Conservation (phyloP, 30 jellyfish, hydroid and myxozoan species). For the Hydractinia echinata region DNA sequence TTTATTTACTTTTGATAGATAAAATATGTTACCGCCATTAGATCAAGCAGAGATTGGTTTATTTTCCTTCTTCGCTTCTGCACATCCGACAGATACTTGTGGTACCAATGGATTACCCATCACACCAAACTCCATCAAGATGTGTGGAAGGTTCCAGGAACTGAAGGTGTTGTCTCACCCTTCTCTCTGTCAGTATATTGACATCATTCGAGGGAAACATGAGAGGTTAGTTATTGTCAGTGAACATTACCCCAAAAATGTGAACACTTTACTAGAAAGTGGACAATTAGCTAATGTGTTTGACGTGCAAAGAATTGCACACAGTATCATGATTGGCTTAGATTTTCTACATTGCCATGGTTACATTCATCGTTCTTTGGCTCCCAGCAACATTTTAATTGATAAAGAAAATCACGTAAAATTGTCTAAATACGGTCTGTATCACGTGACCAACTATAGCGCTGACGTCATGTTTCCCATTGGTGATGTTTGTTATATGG, state of each 20-base stretch:
- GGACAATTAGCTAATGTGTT: constrained; percentile 3
- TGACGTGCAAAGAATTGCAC: constrained; percentile 52
- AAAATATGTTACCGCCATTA: constrained; percentile 28
- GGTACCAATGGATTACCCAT: constrained; percentile 94
- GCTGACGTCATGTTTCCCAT: constrained; percentile 84
- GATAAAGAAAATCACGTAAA: constrained; percentile 45
- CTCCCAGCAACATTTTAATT: constrained; percentile 66
- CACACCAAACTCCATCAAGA: constrained; percentile 91
- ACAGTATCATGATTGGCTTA: constrained; percentile 42
- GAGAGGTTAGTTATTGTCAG: constrained; percentile 80
- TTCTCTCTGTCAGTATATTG: constrained; percentile 78
- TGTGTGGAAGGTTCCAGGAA: constrained; percentile 75
- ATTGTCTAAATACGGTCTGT: constrained; percentile 74
- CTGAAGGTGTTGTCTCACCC: constrained; percentile 61
- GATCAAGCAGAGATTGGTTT: constrained; percentile 68
- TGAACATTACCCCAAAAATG: constrained; percentile 52
- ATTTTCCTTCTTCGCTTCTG: constrained; percentile 81
- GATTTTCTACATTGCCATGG: constrained; percentile 53
- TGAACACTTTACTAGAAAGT: constrained; percentile 4
- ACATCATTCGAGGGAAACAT: constrained; percentile 77
- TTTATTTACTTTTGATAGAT: constrained; percentile 17
- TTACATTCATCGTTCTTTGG: constrained; percentile 65
- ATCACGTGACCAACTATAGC: constrained; percentile 71
- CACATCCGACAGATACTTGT: constrained; percentile 95
- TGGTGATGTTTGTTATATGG: constrained; percentile 70